Conservation (phyloP, 2,113 vertebrate genomes). For the Herpetotheres cachinnans region DNA sequence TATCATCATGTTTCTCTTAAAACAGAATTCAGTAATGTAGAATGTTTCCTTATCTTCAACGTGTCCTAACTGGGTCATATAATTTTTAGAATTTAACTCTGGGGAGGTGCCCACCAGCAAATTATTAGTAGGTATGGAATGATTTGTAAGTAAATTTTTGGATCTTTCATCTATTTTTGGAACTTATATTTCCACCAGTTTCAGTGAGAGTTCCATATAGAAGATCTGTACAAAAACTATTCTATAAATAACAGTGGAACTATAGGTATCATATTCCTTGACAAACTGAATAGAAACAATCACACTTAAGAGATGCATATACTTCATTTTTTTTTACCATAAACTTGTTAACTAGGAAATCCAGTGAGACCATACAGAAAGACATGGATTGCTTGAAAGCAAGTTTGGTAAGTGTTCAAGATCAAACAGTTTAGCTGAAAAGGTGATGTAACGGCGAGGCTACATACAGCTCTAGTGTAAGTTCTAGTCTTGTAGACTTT, state of each 20-base stretch:
- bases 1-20: background rate
- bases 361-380: background rate
- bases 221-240: background rate
- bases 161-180: background rate
- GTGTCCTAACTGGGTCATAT: background rate
- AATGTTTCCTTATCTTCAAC: background rate
- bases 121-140: background rate
- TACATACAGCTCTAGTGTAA: background rate
- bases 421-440: background rate
- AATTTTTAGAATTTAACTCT: background rate
- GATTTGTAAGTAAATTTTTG: background rate
- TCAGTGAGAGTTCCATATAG: fast-evolving
- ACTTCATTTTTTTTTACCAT: background rate
- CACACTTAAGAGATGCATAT: background rate
- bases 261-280: background rate
- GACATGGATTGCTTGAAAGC: background rate
- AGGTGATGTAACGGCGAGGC: fast-evolving
- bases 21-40: background rate
- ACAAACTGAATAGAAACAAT: background rate
- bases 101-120: background rate
- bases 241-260: background rate
- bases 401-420: background rate
- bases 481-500: background rate
- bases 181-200: background rate
- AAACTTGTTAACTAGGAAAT: background rate